Evolutionary conservation across 2,797 vertebrate genomes (phyloP), one percentile per base, ranked within the genome.

Genomic region (Neosilurus mollespiculum): DNA sequence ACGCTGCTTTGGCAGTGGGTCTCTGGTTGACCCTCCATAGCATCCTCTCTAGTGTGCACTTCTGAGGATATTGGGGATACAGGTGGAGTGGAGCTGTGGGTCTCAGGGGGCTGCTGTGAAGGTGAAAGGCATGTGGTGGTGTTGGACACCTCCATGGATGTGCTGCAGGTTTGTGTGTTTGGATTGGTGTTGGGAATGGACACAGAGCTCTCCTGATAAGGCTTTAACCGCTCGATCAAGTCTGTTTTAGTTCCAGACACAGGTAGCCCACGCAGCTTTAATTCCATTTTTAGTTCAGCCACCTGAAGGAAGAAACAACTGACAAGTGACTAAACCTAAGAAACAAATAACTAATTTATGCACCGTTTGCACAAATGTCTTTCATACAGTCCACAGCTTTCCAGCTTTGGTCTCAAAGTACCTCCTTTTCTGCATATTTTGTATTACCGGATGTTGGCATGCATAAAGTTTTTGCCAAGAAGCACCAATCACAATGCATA

Each of bases 231-330:
- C 87, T 99, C 98, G 22, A 99, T 98, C 84, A 99, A 96, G 90
- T 99, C 97, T 0, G 95, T 97, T 91, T 99, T 99, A 79, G 98
- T 99, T 90, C 98, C 98, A 0, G 98, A 99, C 73, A 99, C 98
- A 0, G 97, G 98, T 54, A 99, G 94, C 62, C 97, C 95, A 67
- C 98, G 95, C 61, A 99, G 89, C 90, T 99, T 99, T 24, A 99
- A 93, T 90, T 99, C 97, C 92, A 98, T 94, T 91, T 99, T 99
- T 64, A 99, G 93, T 90, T 99, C 98, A 0, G 97, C 96, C 85
- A 99, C 97, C 98, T 99, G 30, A 51, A 20, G 83, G 56, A 86
- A 9, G 62, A 37, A 22, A 70, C 30, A 61, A 0, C 34, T 59
- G 11, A 81, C 69, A 4, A 1, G 22, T 64, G 62, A 65, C 37